phyloP scores from a whole-genome alignment of 1,140 invertebrate genomes.

The Pomphorhynchus laevis region DNA sequence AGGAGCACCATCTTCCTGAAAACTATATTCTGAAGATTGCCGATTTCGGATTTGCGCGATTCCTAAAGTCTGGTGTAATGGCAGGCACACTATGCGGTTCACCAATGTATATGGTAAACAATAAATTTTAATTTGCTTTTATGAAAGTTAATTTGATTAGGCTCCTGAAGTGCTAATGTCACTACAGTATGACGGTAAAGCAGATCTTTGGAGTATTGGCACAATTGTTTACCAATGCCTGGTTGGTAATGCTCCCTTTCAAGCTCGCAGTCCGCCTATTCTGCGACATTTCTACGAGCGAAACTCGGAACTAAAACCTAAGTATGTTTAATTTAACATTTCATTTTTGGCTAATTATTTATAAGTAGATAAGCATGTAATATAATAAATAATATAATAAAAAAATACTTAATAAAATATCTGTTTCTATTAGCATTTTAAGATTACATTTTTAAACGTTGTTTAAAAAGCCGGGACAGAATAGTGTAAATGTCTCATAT shows the following conservation, averaged over 20 bases:
- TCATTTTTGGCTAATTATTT: neutral
- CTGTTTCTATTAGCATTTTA: too few relatives aligned
- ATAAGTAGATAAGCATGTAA: too few relatives aligned
- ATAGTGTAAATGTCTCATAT: too few relatives aligned
- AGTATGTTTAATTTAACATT: slow-evolving; percentile 30
- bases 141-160: slow-evolving; percentile 19
- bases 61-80: slow-evolving; percentile 90
- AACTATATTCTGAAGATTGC: slow-evolving; percentile 40
- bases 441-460: too few relatives aligned
- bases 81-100: slow-evolving; percentile 91
- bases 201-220: slow-evolving; percentile 87
- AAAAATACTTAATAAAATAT: too few relatives aligned
- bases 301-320: slow-evolving; percentile 61
- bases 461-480: too few relatives aligned
- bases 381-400: too few relatives aligned
- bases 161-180: slow-evolving; percentile 99
- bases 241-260: slow-evolving; percentile 84
- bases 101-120: slow-evolving; percentile 93
- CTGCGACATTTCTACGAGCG: slow-evolving; percentile 85
- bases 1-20: slow-evolving; percentile 39
- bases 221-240: slow-evolving; percentile 95
- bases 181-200: slow-evolving; percentile 83
- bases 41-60: slow-evolving; percentile 95
- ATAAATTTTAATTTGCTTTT: slow-evolving; percentile 5
- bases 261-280: slow-evolving; percentile 82